phyloP scores from a whole-genome alignment of 2,888 invertebrate species.

The Pandemis cinnamomeana region DNA sequence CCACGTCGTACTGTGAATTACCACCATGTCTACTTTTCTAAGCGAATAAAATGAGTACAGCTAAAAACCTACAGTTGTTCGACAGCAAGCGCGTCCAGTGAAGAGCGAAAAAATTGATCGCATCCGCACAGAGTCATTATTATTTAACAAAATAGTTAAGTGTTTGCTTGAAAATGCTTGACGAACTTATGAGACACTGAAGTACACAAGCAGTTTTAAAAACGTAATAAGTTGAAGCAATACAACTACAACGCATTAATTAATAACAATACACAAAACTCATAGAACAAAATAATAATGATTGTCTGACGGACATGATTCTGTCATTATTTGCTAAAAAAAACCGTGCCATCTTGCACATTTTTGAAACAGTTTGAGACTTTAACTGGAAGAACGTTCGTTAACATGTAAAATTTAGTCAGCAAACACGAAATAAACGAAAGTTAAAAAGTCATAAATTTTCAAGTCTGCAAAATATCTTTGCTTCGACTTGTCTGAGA shows the following conservation, averaged over 20 bases:
- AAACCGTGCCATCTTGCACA: slow-evolving; percentile 14
- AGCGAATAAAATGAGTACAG: slow-evolving; percentile 27
- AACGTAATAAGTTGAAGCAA: neutral
- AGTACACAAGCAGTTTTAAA: slow-evolving; percentile 6
- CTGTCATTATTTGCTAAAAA: slow-evolving; percentile 15
- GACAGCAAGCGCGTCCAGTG: slow-evolving; percentile 19
- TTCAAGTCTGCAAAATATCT: neutral
- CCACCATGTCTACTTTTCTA: slow-evolving; percentile 17
- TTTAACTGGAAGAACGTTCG: slow-evolving; percentile 7
- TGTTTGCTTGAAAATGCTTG: slow-evolving; percentile 12
- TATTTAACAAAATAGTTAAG: slow-evolving; percentile 17
- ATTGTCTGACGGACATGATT: slow-evolving; percentile 28
- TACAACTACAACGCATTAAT: slow-evolving; percentile 6
- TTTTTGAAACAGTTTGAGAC: slow-evolving; percentile 10
- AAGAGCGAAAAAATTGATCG: slow-evolving; percentile 4
- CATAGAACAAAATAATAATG: slow-evolving; percentile 16
- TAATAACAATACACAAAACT: slow-evolving; percentile 16
- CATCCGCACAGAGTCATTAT: slow-evolving; percentile 17
- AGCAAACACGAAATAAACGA: neutral
- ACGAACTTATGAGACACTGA: slow-evolving; percentile 12
- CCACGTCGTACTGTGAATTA: slow-evolving; percentile 32
- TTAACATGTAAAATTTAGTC: neutral
- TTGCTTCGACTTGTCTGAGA: neutral
- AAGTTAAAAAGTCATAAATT: neutral
- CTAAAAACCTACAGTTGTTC: slow-evolving; percentile 26